These are phyloP conservation scores for Macrobrachium rosenbergii DNA, from an alignment of 1,140 invertebrate genomes.

Conservation along the genomic window DNA sequence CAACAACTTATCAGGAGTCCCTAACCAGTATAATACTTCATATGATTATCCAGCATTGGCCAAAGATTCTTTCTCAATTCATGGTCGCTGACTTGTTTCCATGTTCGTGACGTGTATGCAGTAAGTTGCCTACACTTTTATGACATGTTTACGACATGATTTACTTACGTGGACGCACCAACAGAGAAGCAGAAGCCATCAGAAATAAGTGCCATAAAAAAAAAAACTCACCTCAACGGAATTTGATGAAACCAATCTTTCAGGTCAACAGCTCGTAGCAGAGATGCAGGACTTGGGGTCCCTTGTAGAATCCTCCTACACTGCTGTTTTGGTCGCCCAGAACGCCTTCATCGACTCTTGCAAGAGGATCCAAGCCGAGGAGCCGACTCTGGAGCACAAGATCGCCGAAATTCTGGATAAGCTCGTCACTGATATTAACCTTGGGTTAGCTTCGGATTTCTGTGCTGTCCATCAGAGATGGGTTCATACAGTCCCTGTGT, in stretches of 20 bases:
- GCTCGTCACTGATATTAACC: conserved; percentile 64
- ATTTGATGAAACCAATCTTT: background rate
- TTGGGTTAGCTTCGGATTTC: conserved; percentile 46
- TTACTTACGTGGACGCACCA: background rate
- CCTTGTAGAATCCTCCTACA: conserved; percentile 62
- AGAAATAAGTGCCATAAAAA: too few species aligned
- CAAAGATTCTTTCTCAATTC: too few species aligned
- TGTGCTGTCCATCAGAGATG: background rate
- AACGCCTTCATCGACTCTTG: conserved; percentile 65
- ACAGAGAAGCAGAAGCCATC: background rate
- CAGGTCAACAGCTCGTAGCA: conserved; percentile 55
- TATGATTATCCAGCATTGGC: too few species aligned
- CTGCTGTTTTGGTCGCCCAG: conserved; percentile 60
- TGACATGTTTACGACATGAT: too few species aligned
- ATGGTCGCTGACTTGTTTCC: too few species aligned
- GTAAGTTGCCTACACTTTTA: too few species aligned
- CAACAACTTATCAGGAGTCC: too few species aligned
- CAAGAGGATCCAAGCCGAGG: conserved; percentile 52
- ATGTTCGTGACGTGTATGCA: too few species aligned
- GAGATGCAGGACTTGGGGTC: conserved; percentile 61
- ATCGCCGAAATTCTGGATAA: conserved; percentile 64
- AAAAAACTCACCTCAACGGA: too few species aligned
- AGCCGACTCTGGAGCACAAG: conserved; percentile 57
- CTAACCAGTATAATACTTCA: too few species aligned
- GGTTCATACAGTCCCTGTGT: background rate